Evolutionary conservation across 2,113 vertebrate genomes (phyloP).

Genomic region (Brachyistius frenatus): DNA sequence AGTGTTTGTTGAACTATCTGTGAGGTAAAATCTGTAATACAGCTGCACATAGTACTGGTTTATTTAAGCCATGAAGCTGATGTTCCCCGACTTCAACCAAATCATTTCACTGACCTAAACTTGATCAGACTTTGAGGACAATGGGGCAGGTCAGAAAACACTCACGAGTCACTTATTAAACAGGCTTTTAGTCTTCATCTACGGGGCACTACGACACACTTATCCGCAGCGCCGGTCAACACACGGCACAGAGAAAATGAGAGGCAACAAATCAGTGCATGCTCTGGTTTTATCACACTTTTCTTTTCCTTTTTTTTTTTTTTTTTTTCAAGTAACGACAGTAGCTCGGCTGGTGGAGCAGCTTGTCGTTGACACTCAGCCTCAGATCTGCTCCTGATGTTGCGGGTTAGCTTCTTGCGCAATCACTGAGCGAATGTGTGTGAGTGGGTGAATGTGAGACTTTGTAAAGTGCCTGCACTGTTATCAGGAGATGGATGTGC

Average conservation of each 20-base stretch:
- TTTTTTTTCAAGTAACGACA: not conserved
- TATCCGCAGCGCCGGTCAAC: not conserved
- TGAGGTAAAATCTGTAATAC: no score
- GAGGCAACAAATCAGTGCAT: not conserved
- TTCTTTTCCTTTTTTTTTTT: not conserved
- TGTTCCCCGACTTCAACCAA: no score
- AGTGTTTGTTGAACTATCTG: no score
- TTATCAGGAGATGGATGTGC: conserved; percentile 6
- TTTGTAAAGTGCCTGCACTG: not conserved
- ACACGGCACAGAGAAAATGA: not conserved
- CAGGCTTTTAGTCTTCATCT: no score
- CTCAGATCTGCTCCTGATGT: not conserved
- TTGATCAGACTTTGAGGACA: not conserved
- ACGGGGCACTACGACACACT: not conserved
- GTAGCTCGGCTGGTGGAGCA: not conserved
- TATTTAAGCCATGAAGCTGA: no score
- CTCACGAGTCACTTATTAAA: not conserved
- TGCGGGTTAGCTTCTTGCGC: not conserved
- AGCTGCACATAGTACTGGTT: no score
- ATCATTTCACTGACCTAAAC: no score
- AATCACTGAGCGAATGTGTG: not conserved
- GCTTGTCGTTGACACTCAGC: conserved; percentile 4
- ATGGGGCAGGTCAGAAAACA: no score
- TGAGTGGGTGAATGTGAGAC: not conserved
- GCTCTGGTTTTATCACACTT: not conserved